These are phyloP conservation scores for Scaptomyza montana DNA, from an alignment of 1,140 invertebrate genomes.

Conservation along the genomic window DNA sequence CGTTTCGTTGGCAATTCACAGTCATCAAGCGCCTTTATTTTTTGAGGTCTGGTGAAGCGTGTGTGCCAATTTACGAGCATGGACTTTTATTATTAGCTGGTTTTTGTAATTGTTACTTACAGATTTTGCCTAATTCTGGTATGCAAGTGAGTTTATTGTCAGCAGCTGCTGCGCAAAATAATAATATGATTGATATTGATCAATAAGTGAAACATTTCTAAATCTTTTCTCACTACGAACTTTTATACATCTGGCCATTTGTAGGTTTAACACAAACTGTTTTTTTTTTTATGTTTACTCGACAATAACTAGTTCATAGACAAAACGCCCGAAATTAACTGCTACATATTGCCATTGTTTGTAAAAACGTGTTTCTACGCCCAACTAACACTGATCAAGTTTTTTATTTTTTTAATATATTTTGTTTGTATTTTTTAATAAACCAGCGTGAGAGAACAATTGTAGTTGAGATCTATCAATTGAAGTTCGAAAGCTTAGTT, in stretches of 20 bases:
- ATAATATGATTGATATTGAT: not conserved
- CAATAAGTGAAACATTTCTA: not conserved
- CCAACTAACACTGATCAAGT: conserved; percentile 43
- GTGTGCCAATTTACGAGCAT: conserved; percentile 78
- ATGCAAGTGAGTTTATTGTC: conserved; percentile 35
- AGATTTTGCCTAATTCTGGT: conserved; percentile 48
- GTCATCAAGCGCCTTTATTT: conserved; percentile 60
- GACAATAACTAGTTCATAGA: conserved; percentile 55
- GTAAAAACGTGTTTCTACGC: conserved; percentile 71
- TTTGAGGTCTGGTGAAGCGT: conserved; percentile 77
- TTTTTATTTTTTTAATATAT: conserved; percentile 14
- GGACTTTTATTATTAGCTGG: conserved; percentile 71
- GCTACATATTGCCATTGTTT: conserved; percentile 55
- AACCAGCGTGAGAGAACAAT: conserved; percentile 57
- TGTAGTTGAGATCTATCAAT: conserved; percentile 58
- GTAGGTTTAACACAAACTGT: conserved; percentile 1
- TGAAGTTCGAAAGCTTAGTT: conserved; percentile 42
- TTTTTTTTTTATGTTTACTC: conserved; percentile 8
- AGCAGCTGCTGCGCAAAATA: not conserved
- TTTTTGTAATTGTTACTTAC: conserved; percentile 57
- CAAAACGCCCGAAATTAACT: conserved; percentile 35
- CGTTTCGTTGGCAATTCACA: conserved; percentile 36
- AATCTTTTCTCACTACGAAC: not conserved
- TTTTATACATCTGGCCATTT: conserved; percentile 5
- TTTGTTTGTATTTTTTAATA: conserved; percentile 24